Percentiles rank a stretch among this genome's conserved stretches.
These are phyloP conservation scores for Oscheius sp. DNA, from an alignment of 2,888 invertebrate species.

Conservation along the genomic window DNA sequence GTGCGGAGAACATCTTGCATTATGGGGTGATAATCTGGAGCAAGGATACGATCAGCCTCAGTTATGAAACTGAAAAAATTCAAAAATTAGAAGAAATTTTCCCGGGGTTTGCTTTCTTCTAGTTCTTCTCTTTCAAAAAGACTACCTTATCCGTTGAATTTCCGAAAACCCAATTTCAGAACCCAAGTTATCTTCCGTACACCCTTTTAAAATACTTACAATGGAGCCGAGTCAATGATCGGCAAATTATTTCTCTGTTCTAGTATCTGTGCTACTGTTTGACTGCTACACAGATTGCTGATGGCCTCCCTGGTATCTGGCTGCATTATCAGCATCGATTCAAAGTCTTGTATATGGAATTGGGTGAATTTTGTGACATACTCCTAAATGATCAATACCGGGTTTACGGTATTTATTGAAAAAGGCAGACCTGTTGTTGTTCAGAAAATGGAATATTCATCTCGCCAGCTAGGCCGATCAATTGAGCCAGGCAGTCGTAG, in stretches of 20 bases:
- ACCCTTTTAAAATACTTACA: too few relatives aligned
- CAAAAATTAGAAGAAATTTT: too few relatives aligned
- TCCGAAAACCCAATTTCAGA: too few relatives aligned
- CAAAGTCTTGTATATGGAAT: slow-evolving; percentile 5
- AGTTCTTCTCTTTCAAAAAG: too few relatives aligned
- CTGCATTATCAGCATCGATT: slow-evolving; percentile 1
- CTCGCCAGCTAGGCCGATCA: background rate
- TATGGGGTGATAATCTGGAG: background rate
- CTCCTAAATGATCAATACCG: too few relatives aligned
- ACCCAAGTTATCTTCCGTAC: too few relatives aligned
- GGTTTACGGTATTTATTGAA: too few relatives aligned
- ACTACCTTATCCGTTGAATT: too few relatives aligned
- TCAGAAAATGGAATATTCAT: background rate
- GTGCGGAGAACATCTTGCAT: background rate
- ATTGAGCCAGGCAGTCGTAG: background rate
- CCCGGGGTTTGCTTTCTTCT: too few relatives aligned
- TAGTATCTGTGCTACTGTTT: background rate
- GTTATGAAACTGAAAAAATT: slow-evolving; percentile 4
- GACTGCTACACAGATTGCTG: background rate
- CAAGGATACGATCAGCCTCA: background rate
- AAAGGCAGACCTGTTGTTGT: too few relatives aligned
- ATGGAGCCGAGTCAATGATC: background rate
- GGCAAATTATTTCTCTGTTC: background rate
- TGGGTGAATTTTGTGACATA: background rate
- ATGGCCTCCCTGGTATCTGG: background rate